Evolutionary conservation across 2,797 vertebrate species (phyloP).

Genomic region (Vespertilio murinus): DNA sequence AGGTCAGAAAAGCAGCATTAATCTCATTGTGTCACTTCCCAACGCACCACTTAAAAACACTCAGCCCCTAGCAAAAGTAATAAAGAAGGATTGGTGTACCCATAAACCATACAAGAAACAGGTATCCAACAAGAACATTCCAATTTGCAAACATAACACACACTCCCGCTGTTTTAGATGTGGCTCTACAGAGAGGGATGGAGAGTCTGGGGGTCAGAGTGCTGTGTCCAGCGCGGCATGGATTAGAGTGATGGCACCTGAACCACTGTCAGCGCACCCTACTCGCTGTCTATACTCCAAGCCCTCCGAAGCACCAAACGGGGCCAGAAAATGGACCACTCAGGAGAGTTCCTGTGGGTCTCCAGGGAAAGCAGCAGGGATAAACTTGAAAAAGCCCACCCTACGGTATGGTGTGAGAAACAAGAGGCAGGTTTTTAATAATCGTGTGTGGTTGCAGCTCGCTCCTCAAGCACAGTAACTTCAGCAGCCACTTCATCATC

Average conservation of each 20-base stretch:
- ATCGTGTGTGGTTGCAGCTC: conserved; percentile 58
- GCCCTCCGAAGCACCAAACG: conserved; percentile 24
- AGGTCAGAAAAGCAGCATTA: conserved; percentile 49
- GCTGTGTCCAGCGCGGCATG: conserved; percentile 44
- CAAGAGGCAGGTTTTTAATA: conserved; percentile 39
- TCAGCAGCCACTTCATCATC: conserved; percentile 74
- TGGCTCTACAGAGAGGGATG: not conserved
- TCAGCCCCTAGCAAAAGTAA: conserved; percentile 52
- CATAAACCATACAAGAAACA: conserved; percentile 57
- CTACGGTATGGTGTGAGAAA: not conserved
- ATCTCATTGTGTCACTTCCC: conserved; percentile 50
- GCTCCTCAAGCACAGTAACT: conserved; percentile 69
- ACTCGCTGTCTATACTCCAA: conserved; percentile 27
- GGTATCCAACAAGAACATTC: conserved; percentile 59
- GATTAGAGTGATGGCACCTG: conserved; percentile 53
- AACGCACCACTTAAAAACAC: conserved; percentile 40
- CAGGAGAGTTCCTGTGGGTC: not conserved
- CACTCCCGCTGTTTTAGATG: conserved; percentile 47
- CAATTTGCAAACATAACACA: conserved; percentile 52
- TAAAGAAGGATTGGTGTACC: conserved; percentile 35
- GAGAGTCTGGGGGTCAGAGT: conserved; percentile 47
- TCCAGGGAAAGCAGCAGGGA: conserved; percentile 16
- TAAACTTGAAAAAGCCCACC: conserved; percentile 27
- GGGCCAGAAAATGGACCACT: conserved; percentile 53
- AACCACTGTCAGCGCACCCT: conserved; percentile 12